Evolutionary conservation across 2,113 vertebrate species (phyloP).

Genomic region (Neofelis nebulosa): DNA sequence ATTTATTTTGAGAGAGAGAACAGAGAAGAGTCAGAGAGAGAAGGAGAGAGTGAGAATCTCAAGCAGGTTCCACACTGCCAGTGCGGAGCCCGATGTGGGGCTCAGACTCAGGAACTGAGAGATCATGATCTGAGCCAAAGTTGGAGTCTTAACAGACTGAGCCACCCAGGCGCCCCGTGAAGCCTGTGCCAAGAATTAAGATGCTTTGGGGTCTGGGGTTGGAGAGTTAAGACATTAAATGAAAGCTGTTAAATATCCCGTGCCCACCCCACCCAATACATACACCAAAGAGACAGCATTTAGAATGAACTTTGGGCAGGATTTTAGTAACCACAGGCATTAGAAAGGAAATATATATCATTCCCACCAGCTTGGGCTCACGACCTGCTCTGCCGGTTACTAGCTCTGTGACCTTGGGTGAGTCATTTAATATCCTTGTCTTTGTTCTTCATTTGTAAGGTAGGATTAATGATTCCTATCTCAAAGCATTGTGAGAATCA

Average conservation of each 20-base stretch:
- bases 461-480: background rate
- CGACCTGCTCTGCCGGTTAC: background rate
- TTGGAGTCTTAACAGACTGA: too few species aligned
- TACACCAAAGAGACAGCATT: background rate
- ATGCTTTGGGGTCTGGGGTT: background rate
- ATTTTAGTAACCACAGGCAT: background rate
- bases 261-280: fast-evolving
- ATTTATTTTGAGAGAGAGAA: too few species aligned
- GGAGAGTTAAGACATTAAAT: background rate
- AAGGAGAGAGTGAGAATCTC: too few species aligned
- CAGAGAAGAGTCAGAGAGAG: too few species aligned
- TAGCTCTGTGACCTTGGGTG: background rate
- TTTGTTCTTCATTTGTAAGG: constrained; percentile 33
- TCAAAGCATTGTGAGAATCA: constrained; percentile 7
- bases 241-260: background rate
- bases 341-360: background rate
- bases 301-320: background rate
- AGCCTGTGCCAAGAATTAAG: too few species aligned
- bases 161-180: too few species aligned
- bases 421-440: background rate
- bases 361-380: background rate
- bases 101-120: too few species aligned
- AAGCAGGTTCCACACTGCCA: too few species aligned
- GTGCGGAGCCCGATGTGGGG: too few species aligned
- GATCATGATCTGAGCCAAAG: too few species aligned